Evolutionary conservation across 2,113 vertebrate species (phyloP).

Genomic region (Cololabis saira): DNA sequence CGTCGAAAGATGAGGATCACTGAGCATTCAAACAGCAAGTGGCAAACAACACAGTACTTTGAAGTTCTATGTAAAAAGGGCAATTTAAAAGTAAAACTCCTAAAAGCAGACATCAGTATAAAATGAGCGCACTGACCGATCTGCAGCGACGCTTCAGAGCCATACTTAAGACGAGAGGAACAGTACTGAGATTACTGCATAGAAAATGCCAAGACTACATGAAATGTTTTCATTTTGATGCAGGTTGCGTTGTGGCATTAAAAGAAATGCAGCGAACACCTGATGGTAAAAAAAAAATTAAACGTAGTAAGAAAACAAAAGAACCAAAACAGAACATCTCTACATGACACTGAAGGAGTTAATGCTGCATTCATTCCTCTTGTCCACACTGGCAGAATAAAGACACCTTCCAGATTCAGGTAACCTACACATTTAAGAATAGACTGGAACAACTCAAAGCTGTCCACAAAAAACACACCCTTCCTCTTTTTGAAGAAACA

Average conservation of each 20-base stretch:
- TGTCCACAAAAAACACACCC: no score
- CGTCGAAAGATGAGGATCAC: no score
- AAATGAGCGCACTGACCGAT: constrained; percentile 51
- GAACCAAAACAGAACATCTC: not conserved
- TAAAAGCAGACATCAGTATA: constrained; percentile 26
- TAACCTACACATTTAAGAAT: no score
- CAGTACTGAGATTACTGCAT: constrained; percentile 79
- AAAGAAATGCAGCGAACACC: not conserved
- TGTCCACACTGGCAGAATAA: not conserved
- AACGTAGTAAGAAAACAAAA: no score
- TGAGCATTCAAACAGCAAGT: no score
- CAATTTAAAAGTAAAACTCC: constrained; percentile 29
- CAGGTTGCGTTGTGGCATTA: constrained; percentile 74
- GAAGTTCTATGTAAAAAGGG: constrained; percentile 19
- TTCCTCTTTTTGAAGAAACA: no score
- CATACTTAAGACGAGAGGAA: constrained; percentile 47
- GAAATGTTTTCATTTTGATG: constrained; percentile 49
- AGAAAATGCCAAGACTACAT: constrained; percentile 67
- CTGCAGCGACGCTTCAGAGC: constrained; percentile 39
- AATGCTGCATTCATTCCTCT: constrained; percentile 1
- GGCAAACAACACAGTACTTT: constrained; percentile 41
- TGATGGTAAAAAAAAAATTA: not conserved
- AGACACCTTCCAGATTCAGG: not conserved
- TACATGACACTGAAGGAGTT: no score
- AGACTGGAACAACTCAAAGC: no score